phyloP scores from a whole-genome alignment of 37 sponge, comb jelly and placozoan genomes.

The Halichondria panicea region DNA sequence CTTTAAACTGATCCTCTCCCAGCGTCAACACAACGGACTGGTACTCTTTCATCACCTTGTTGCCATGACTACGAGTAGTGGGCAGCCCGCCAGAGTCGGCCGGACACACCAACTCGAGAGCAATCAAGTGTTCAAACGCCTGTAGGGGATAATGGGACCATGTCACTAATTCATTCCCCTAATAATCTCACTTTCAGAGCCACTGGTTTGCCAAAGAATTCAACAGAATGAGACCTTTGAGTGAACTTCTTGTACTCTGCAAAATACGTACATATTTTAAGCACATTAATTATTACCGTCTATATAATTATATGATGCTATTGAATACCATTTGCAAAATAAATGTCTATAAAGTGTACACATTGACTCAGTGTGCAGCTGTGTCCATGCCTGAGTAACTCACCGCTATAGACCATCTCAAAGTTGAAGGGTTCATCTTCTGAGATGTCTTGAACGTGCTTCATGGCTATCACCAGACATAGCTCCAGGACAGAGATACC shows the following conservation, averaged over 20 bases:
- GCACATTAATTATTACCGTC: background rate
- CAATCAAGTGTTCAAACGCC: conserved; percentile 69
- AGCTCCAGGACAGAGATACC: conserved; percentile 77
- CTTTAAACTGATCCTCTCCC: conserved; percentile 23
- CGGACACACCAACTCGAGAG: conserved; percentile 54
- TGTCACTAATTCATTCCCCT: background rate
- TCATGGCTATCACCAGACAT: conserved; percentile 75
- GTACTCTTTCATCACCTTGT: conserved; percentile 53
- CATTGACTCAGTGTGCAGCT: background rate
- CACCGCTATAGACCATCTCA: conserved; percentile 88
- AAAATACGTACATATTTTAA: background rate
- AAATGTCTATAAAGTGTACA: too few species aligned
- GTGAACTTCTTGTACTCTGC: conserved; percentile 71
- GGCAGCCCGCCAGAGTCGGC: background rate
- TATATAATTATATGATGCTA: background rate
- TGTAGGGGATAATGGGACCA: background rate
- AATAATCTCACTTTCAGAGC: conserved; percentile 57
- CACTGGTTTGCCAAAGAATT: conserved; percentile 53
- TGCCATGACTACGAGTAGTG: background rate
- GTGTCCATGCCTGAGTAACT: background rate
- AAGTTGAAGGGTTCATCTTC: conserved; percentile 76
- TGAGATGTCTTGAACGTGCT: conserved; percentile 42
- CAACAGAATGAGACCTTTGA: conserved; percentile 26
- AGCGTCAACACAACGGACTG: conserved; percentile 34
- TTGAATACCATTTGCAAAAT: background rate